Evolutionary conservation across 2,888 invertebrate species (phyloP), one percentile per base, ranked within the genome.

Genomic region (Synergus laeviventris): DNA sequence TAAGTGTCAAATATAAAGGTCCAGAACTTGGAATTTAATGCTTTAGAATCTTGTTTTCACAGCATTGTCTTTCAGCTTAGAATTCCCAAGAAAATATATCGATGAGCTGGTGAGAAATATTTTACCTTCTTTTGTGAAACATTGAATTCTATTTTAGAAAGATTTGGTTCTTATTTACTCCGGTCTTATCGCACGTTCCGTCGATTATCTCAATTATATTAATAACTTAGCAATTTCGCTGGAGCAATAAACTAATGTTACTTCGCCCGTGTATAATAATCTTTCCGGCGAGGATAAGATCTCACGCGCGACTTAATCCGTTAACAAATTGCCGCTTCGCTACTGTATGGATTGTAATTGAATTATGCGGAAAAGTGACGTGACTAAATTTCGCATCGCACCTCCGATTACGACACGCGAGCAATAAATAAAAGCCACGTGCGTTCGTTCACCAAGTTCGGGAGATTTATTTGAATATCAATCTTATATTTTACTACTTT

Each of bases 181-280:
- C 24, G 66, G 16, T 24, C 24, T 24, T 59, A 73, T 76, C 49
- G 73, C 73, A 60, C 59, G 39, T 39, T 42, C 24, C 42, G 73
- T 76, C 73, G 36, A 76, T 76, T 76, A 76, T 49, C 36, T 62
- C 49, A 76, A 76, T 76, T 76, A 76, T 59, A 39, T 45, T 42
- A 73, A 76, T 76, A 42, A 59, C 70, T 31, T 73, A 39, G 76
- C 60, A 70, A 75, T 75, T 70, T 70, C 21, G 45, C 66, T 45
- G 66, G 14, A 11, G 66, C 66, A 70, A 70, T 24, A 70, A 70
- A 70, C 66, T 45, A 70, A 70, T 70, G 24, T 31, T 24, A 70
- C 66, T 70, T 70, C 5, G 16, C 42, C 45, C 45, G 45, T 9
- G 66, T 70, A 45, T 49, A 70, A 49, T 70, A 70, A 70, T 49